Base-by-base conservation (phyloP, 2,888 invertebrate genomes). In the Erebia epiphron region DNA sequence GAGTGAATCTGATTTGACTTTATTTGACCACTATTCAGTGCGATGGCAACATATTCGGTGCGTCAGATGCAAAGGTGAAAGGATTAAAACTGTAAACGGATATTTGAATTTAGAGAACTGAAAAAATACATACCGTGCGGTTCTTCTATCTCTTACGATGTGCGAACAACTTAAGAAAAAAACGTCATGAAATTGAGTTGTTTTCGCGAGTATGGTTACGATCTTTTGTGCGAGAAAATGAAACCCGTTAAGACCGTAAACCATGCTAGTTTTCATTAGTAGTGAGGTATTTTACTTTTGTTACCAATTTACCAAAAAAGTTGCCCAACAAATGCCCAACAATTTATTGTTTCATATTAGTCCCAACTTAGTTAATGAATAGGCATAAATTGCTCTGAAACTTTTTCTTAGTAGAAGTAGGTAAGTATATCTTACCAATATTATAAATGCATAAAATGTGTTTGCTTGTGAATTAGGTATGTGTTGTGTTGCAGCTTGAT, bases 101-200 rank as follows among this genome's bases (percentile, higher is more conserved):
- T 43, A 0, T 46, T 46, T 46, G 3, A 46, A 46, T 46, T 46
- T 43, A 11, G 11, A 43, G 43, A 11, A 43, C 43, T 11, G 13
- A 46, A 46, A n/a, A 46, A 46, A 46, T 46, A 13, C 11, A 46
- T 52, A 9, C 8, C n/a, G 52, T 16, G 16, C 9, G 9, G n/a
- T 9, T 50, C n/a, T 7, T 7, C 7, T 50, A 7, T 13, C 7
- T 13, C 1, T 4, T n/a, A 14, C 50, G 13, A 1, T 18, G 18
- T 54, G 54, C 54, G 54, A 54, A 16, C 54, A 54, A 9, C 54
- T 18, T 77, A 77, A 78, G 81, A 82, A 83, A 82, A 80, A 61
- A 49, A n/a, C n/a, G 62, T 62, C 49, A 21, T 62, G 21, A 62
- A 35, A 52, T 64, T 54, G 57, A 65, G 62, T 50, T 58, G 49